A percentile compares a stretch with the other conserved stretches of the same genome.
Evolutionary conservation across 1,140 invertebrate species (phyloP).

Genomic region (Idris sp.): DNA sequence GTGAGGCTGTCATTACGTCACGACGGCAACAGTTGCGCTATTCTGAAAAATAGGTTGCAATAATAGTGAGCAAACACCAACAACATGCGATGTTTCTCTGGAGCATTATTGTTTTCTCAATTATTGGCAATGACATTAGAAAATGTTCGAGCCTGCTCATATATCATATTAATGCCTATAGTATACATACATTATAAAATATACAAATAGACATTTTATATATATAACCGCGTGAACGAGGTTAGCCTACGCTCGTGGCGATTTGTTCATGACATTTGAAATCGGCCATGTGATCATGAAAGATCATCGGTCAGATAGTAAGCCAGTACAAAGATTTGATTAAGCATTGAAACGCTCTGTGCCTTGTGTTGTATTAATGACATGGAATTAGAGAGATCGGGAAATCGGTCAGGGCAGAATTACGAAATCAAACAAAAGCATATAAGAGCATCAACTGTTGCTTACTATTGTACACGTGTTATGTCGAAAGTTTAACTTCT

Average conservation of each 20-base stretch:
- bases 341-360: constrained; percentile 11
- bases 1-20: constrained; percentile 29
- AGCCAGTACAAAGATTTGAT: constrained; percentile 26
- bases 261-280: constrained; percentile 56
- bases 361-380: constrained; percentile 19
- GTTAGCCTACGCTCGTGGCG: constrained; percentile 34
- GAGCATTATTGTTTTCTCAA: constrained; percentile 49
- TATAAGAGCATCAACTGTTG: no score
- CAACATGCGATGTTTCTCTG: constrained; percentile 18
- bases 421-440: constrained; percentile 14
- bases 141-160: constrained; percentile 47
- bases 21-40: constrained; percentile 31
- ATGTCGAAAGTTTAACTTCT: no score
- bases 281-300: constrained; percentile 46
- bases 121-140: constrained; percentile 61
- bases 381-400: constrained; percentile 28
- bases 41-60: constrained; percentile 41
- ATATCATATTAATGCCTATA: no score
- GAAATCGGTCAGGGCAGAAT: constrained; percentile 29
- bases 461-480: no score
- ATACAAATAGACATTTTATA: no score
- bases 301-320: constrained; percentile 35
- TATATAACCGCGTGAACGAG: constrained; percentile 37
- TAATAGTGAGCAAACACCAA: no score
- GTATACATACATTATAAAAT: no score